Percentiles rank a stretch among this genome's conserved stretches.
Conservation (phyloP, 1,140 invertebrate genomes). For the Trichomalopsis sarcophagae region DNA sequence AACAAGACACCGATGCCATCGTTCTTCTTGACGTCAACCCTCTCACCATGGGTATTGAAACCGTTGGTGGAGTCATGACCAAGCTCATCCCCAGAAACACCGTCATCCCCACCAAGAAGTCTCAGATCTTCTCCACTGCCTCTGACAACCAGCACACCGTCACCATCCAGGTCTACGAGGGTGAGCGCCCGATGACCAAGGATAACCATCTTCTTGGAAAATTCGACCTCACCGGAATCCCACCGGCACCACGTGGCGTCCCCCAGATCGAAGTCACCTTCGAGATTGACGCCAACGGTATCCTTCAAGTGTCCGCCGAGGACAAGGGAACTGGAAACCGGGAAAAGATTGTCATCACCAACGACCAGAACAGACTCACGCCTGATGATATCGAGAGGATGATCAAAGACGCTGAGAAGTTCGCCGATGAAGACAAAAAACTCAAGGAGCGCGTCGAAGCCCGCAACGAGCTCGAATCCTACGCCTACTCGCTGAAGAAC, state of each 20-base stretch:
- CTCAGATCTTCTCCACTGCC: slow-evolving; percentile 99
- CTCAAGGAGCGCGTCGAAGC: slow-evolving; percentile 97
- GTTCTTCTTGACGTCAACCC: slow-evolving; percentile 98
- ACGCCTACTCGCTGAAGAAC: slow-evolving; percentile 98
- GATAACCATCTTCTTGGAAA: slow-evolving; percentile 98
- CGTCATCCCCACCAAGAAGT: slow-evolving; percentile 99
- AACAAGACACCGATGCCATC: slow-evolving; percentile 96
- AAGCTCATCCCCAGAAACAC: slow-evolving; percentile 98
- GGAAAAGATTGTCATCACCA: slow-evolving; percentile 99
- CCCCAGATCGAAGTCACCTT: slow-evolving; percentile 99
- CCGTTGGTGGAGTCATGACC: slow-evolving; percentile 99
- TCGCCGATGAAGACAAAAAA: slow-evolving; percentile 98
- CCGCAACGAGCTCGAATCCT: slow-evolving; percentile 96
- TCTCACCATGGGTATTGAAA: slow-evolving; percentile 99
- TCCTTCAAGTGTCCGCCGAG: slow-evolving; percentile 96
- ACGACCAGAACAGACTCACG: slow-evolving; percentile 97
- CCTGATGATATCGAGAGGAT: slow-evolving; percentile 99
- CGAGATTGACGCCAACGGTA: slow-evolving; percentile 99
- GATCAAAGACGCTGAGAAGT: slow-evolving; percentile 99
- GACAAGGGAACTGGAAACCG: slow-evolving; percentile 99
- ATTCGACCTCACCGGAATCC: slow-evolving; percentile 98
- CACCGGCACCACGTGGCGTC: slow-evolving; percentile 96
- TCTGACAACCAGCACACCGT: slow-evolving; percentile 99
- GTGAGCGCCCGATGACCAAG: slow-evolving; percentile 99
- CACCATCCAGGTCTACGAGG: slow-evolving; percentile 98